Evolutionary conservation across 1,140 invertebrate species (phyloP).

Genomic region (Drosophila lacertosa): DNA sequence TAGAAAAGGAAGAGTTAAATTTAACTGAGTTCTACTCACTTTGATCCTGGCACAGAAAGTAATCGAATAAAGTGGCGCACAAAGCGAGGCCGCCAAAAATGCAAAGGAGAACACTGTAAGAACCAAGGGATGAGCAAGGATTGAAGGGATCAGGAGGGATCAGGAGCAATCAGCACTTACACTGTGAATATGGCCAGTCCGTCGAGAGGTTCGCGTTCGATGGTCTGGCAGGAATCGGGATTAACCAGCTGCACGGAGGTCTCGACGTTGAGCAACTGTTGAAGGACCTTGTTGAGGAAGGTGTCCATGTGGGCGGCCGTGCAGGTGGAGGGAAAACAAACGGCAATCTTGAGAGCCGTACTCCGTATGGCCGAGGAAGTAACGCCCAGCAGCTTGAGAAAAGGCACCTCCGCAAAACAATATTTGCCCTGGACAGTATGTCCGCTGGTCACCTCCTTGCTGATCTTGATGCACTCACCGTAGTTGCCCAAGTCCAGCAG

Average conservation of each 20-base stretch:
- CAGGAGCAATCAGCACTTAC: conserved; percentile 27
- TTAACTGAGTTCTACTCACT: conserved; percentile 17
- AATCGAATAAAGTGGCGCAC: conserved; percentile 53
- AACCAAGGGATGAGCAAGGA: no score
- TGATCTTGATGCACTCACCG: conserved; percentile 61
- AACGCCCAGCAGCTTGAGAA: conserved; percentile 36
- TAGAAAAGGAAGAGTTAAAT: no score
- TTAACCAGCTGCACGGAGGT: conserved; percentile 9
- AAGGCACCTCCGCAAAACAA: conserved; percentile 44
- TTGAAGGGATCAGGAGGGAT: neutral
- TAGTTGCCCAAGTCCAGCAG: conserved; percentile 61
- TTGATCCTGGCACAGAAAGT: conserved; percentile 30
- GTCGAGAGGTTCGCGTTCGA: conserved; percentile 26
- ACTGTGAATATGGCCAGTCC: conserved; percentile 57
- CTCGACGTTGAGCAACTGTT: conserved; percentile 22
- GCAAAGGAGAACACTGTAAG: conserved; percentile 49
- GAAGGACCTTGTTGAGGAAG: conserved; percentile 28
- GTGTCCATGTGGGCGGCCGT: conserved; percentile 24
- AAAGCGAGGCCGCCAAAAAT: conserved; percentile 27
- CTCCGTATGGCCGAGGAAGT: neutral
- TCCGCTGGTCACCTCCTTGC: conserved; percentile 15
- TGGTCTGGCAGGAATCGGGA: conserved; percentile 25
- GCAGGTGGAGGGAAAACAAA: conserved; percentile 37
- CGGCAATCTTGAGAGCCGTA: conserved; percentile 5
- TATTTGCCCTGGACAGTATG: conserved; percentile 49